Evolutionary conservation across 1,140 invertebrate genomes (phyloP).

Genomic region (Streblospio benedicti): DNA sequence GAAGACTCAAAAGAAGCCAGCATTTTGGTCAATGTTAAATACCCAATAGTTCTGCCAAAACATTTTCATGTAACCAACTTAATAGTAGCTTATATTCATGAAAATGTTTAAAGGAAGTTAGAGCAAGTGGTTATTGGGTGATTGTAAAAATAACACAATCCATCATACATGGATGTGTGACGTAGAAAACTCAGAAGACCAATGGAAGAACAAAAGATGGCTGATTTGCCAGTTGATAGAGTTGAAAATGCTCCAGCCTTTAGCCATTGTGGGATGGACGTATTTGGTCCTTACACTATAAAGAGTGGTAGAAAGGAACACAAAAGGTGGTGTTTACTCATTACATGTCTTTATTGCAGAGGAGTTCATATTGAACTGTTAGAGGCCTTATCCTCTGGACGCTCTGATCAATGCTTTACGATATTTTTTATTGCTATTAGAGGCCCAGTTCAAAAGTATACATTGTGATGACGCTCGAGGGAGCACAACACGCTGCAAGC

Average conservation of each 20-base stretch:
- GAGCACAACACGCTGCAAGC: no score
- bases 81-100: conserved; percentile 19
- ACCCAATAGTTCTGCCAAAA: conserved; percentile 23
- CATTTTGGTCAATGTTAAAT: conserved; percentile 3
- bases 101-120: conserved; percentile 15
- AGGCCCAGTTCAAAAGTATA: conserved; percentile 14
- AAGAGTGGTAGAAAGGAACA: conserved; percentile 22
- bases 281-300: conserved; percentile 23
- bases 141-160: conserved; percentile 16
- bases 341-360: conserved; percentile 20
- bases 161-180: conserved; percentile 21
- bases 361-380: conserved; percentile 23
- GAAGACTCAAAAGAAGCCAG: conserved; percentile 10
- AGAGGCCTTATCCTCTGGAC: conserved; percentile 19
- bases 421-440: conserved; percentile 19
- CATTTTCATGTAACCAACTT: conserved; percentile 15
- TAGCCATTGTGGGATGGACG: no score
- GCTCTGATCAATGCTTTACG: conserved; percentile 26
- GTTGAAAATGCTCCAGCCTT: no score
- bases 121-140: conserved; percentile 23
- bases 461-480: conserved; percentile 23
- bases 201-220: conserved; percentile 20
- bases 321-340: conserved; percentile 18
- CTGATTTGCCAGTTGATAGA: no score
- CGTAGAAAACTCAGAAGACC: conserved; percentile 11